These are phyloP conservation scores for Microcebus ravelobensis DNA, from an alignment of 2,113 vertebrate species.

Conservation along the genomic window DNA sequence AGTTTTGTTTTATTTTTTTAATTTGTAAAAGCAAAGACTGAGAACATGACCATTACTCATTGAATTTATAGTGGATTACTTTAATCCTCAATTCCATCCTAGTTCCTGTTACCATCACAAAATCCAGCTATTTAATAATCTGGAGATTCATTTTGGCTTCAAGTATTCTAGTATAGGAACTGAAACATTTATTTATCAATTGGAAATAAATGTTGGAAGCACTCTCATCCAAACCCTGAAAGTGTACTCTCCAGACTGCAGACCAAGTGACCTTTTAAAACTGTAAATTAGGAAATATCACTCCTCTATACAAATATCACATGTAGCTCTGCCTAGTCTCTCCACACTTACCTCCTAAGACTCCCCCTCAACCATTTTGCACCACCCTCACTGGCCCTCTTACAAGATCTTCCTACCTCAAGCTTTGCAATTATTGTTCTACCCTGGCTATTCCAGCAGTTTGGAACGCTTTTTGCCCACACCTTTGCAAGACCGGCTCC, in stretches of 20 bases:
- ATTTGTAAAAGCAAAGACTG: background rate
- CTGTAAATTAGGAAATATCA: background rate
- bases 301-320: background rate
- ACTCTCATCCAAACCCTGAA: background rate
- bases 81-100: background rate
- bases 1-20: background rate
- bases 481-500: background rate
- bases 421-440: background rate
- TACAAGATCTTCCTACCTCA: background rate
- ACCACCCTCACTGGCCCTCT: background rate
- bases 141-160: slow-evolving; percentile 29
- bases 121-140: background rate
- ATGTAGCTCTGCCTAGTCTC: background rate
- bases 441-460: background rate
- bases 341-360: background rate
- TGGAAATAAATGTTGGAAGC: slow-evolving; percentile 1
- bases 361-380: background rate
- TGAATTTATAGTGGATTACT: background rate
- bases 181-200: slow-evolving; percentile 9
- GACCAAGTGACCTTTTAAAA: background rate
- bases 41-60: background rate
- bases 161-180: background rate
- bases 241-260: background rate
- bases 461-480: background rate
- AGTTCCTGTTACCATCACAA: background rate